Conservation (phyloP, 2,888 invertebrate genomes). For the Actias luna region DNA sequence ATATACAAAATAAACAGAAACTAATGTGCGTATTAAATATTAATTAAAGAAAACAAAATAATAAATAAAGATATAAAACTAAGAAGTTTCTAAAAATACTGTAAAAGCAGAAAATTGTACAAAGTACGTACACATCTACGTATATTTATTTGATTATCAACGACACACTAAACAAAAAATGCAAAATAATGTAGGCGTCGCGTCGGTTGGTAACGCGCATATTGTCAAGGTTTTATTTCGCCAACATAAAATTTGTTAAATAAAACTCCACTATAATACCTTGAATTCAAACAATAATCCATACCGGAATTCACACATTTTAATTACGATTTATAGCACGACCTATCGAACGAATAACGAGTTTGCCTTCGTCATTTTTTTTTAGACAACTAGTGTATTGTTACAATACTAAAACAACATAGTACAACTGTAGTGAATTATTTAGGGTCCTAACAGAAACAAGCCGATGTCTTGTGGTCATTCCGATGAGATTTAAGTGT, state of each 20-base stretch:
- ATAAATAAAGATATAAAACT: not conserved
- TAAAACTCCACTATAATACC: not conserved
- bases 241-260: conserved; percentile 2
- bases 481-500: conserved; percentile 8
- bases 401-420: not conserved
- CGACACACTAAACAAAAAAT: conserved; percentile 3
- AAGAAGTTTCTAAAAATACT: not conserved
- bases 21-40: not conserved
- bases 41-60: not conserved
- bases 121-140: not conserved
- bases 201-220: not conserved
- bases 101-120: not conserved
- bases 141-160: conserved; percentile 5
- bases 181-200: conserved; percentile 4
- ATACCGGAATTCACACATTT: conserved; percentile 8
- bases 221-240: conserved; percentile 2
- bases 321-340: not conserved
- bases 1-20: not conserved
- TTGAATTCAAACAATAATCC: not conserved
- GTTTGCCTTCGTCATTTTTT: not conserved
- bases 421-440: not conserved
- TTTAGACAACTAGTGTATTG: not conserved
- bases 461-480: not conserved
- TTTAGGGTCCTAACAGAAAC: not conserved
- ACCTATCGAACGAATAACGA: not conserved